Conservation (phyloP, 1,140 invertebrate species). For the Metaphire vulgaris region DNA sequence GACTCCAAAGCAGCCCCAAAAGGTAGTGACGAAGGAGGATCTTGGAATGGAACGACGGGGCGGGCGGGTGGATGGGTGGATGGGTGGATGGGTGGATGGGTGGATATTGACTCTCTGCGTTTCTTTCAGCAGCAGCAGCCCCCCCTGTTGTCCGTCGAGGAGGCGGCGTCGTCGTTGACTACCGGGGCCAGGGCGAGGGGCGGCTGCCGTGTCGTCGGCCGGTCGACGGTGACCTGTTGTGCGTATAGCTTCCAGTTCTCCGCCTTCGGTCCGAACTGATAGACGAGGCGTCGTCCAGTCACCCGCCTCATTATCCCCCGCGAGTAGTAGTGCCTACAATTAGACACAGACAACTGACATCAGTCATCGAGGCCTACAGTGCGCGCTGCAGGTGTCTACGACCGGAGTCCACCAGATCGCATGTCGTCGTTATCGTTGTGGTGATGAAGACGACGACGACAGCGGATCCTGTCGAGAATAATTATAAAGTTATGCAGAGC, state of each 20-base stretch:
- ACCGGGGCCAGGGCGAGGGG: neutral
- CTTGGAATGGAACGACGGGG: too few species aligned
- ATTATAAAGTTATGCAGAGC: too few species aligned
- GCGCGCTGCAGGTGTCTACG: too few species aligned
- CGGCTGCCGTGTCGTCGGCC: too few species aligned
- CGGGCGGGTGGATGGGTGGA: too few species aligned
- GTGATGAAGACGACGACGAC: too few species aligned
- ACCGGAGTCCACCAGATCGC: too few species aligned
- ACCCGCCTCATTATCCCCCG: neutral
- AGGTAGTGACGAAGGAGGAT: too few species aligned
- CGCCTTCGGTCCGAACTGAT: neutral
- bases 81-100: neutral
- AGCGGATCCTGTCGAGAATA: too few species aligned
- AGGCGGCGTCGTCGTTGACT: neutral
- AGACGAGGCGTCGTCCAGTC: neutral
- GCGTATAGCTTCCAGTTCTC: neutral
- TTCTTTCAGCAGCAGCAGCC: neutral
- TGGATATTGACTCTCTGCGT: neutral
- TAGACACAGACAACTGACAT: neutral
- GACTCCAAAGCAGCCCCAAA: too few species aligned
- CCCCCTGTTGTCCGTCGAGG: neutral
- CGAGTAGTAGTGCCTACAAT: neutral
- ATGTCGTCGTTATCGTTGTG: too few species aligned
- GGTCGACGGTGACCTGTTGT: neutral
- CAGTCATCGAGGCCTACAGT: too few species aligned